Conservation (phyloP, 2,797 vertebrate genomes). For the Meriones psammophilus region DNA sequence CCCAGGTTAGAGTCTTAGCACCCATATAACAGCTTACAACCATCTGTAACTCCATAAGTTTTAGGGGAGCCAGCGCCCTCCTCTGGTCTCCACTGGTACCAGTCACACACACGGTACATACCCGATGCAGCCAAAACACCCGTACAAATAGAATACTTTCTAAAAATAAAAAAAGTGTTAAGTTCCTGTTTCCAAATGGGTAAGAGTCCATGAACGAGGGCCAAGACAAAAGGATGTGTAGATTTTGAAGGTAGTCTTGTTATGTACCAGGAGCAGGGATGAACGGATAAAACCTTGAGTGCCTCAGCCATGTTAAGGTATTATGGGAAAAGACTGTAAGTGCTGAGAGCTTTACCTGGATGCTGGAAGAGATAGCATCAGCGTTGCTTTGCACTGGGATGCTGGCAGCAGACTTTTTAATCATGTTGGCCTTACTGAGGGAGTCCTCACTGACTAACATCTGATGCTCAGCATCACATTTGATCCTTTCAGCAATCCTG, state of each 20-base stretch:
- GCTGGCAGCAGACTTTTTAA: background rate
- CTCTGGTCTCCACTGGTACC: background rate
- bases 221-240: background rate
- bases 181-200: slow-evolving; percentile 4
- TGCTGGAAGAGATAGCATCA: background rate
- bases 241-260: background rate
- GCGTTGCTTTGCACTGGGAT: background rate
- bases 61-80: background rate
- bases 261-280: background rate
- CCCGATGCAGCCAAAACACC: background rate
- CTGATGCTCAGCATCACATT: background rate
- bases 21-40: background rate
- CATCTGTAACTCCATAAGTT: background rate
- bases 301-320: background rate
- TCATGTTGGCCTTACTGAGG: background rate
- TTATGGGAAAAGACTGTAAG: background rate
- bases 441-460: background rate
- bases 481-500: background rate
- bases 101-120: background rate
- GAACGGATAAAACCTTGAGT: background rate
- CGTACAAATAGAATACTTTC: background rate
- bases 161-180: background rate
- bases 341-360: background rate
- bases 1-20: background rate
- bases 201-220: background rate